These are phyloP conservation scores for Bhutanitis thaidina DNA, from an alignment of 2,888 invertebrate species.

Conservation along the genomic window DNA sequence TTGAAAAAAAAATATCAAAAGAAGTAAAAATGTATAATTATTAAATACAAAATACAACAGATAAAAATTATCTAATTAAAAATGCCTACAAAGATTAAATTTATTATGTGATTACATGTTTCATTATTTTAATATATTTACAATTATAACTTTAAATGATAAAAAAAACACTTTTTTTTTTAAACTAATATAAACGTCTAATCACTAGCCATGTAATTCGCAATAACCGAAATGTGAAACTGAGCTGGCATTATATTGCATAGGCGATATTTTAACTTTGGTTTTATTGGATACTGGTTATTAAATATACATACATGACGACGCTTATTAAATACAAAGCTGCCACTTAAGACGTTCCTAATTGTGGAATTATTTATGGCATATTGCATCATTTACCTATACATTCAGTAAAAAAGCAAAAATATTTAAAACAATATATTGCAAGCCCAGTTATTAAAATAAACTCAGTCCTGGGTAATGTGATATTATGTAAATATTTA, in stretches of 20 bases:
- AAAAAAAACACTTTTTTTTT: constrained; percentile 44
- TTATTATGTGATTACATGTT: constrained; percentile 39
- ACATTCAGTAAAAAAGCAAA: constrained; percentile 18
- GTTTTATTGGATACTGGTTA: not conserved
- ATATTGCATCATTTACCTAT: constrained; percentile 23
- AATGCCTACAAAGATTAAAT: constrained; percentile 23
- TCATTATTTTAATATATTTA: constrained; percentile 49
- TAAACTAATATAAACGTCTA: constrained; percentile 71
- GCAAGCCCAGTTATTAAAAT: constrained; percentile 26
- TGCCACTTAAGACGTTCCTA: not conserved
- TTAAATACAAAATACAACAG: constrained; percentile 28
- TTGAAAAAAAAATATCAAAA: constrained; percentile 2
- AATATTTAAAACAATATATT: constrained; percentile 28
- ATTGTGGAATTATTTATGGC: not conserved
- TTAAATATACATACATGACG: not conserved
- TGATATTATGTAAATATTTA: constrained; percentile 17
- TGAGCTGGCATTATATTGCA: constrained; percentile 28
- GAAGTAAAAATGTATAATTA: constrained; percentile 14
- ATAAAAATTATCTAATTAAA: constrained; percentile 22
- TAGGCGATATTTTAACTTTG: constrained; percentile 21
- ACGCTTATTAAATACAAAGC: no score
- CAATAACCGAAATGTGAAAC: constrained; percentile 46
- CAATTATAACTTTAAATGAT: constrained; percentile 45
- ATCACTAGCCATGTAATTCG: constrained; percentile 79
- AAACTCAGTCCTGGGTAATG: constrained; percentile 36